These are phyloP conservation scores for Emberiza fucata DNA, from an alignment of 2,113 vertebrate genomes.

Conservation along the genomic window DNA sequence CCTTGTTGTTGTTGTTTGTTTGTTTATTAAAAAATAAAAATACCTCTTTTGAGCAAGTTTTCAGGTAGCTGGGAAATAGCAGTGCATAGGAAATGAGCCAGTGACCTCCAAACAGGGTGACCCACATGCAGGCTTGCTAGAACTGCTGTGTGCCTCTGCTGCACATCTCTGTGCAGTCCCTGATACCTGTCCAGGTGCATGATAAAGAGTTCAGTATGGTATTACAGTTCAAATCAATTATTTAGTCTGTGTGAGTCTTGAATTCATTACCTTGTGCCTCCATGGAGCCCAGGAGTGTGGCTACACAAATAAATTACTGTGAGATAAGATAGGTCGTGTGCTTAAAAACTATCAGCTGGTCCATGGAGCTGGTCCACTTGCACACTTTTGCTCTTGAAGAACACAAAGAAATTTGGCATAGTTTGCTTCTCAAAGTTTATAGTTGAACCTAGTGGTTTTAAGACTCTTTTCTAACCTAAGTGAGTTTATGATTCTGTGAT, in stretches of 20 bases:
- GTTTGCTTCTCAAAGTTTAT: not conserved
- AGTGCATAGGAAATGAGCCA: not conserved
- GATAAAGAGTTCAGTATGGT: not conserved
- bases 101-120: not conserved
- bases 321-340: not conserved
- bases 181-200: not conserved
- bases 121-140: not conserved
- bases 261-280: not conserved
- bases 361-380: not conserved
- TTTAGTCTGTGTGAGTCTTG: not conserved
- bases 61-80: not conserved
- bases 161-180: not conserved
- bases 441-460: not conserved
- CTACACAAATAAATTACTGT: not conserved
- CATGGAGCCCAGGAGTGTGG: not conserved
- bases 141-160: not conserved
- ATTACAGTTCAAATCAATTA: conserved; percentile 38
- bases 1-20: not conserved
- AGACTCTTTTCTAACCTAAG: not conserved
- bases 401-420: not conserved
- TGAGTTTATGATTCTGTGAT: not conserved
- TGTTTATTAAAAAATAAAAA: not conserved
- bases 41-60: not conserved
- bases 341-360: not conserved
- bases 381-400: not conserved